Percentiles rank a stretch among this genome's conserved stretches.
phyloP scores from a whole-genome alignment of 1,140 invertebrate genomes.

The Scaptomyza graminum region DNA sequence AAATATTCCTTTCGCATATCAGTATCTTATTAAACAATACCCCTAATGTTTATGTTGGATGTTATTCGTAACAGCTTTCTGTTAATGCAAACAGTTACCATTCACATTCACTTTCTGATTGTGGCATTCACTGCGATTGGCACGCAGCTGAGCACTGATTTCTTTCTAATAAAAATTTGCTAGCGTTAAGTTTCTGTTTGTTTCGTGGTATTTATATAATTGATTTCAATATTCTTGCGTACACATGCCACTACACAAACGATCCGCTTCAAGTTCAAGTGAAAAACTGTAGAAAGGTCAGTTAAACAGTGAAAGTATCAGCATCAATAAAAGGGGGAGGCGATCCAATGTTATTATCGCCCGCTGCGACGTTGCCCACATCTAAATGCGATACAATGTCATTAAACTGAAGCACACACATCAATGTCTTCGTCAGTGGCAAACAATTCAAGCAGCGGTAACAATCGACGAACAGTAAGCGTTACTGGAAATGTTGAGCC shows the following conservation, averaged over 20 bases:
- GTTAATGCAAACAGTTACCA: slow-evolving; percentile 4
- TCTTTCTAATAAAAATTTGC: slow-evolving; percentile 41
- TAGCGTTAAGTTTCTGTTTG: slow-evolving; percentile 7
- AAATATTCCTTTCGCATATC: neutral
- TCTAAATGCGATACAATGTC: slow-evolving; percentile 45
- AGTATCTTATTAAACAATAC: neutral
- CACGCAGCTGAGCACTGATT: slow-evolving; percentile 45
- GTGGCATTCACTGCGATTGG: slow-evolving; percentile 29
- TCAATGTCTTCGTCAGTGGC: slow-evolving; percentile 28
- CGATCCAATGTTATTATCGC: slow-evolving; percentile 35
- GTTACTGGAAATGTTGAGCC: slow-evolving; percentile 31
- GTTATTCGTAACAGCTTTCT: slow-evolving; percentile 10
- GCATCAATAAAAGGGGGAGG: slow-evolving; percentile 53
- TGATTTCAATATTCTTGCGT: neutral
- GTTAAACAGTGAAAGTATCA: slow-evolving; percentile 31
- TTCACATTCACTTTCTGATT: slow-evolving; percentile 14
- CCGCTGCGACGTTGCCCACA: slow-evolving; percentile 26
- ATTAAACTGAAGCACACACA: slow-evolving; percentile 42
- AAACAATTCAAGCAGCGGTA: slow-evolving; percentile 4
- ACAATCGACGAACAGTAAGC: slow-evolving; percentile 6
- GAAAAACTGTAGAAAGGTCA: neutral
- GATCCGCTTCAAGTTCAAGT: neutral
- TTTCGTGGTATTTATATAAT: slow-evolving; percentile 13
- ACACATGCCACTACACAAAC: neutral
- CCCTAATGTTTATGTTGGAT: neutral